Evolutionary conservation across 2,113 vertebrate species (phyloP), one percentile per base, ranked within the genome.

Genomic region (Setophaga petechia): DNA sequence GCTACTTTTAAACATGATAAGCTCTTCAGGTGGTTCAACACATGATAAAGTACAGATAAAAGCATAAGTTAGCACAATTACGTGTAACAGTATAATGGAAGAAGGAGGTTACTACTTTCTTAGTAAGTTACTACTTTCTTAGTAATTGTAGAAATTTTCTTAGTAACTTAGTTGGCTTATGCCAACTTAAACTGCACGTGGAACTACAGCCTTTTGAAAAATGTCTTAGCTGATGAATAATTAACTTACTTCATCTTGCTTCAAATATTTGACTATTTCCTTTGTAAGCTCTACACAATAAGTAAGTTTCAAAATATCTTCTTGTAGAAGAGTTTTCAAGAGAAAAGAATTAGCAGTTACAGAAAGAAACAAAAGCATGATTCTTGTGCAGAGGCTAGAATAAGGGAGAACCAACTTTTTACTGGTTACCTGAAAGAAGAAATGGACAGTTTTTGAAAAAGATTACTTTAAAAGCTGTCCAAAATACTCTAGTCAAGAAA

Each of bases 21-120:
- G 10, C 7, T 91, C 18, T 43, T 75, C 46, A 33, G 35, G 25
- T 43, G 8, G 9, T 52, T 78, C 33, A 73, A 52, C 13, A 35
- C 12, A 61, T 2, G 6, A 73, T 7, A 43, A 67, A 65, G 27
- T 43, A 67, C 12, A 31, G 6, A 67, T 33, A n/a, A 89, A 78
- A 85, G 39, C 4, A 1, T 35, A 49, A 46, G 16, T 58, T 72
- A 57, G 68, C 47, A 81, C 23, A 39, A 77, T 55, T 54, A 82
- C 18, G 12, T 59, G 6, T 17, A 84, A 52, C 12, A 57, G 23
- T 47, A 52, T 0, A 2, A 71, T 0, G n/a, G 22, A 57, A 21
- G 12, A 22, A 46, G 9, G 16, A 44, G 24, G 49, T 49, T 49
- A 49, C 12, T 49, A 47, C 16, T 76, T 39, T 39, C 37, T 39